Conservation (phyloP, 2,888 invertebrate genomes). For the Synanthedon vespiformis region DNA sequence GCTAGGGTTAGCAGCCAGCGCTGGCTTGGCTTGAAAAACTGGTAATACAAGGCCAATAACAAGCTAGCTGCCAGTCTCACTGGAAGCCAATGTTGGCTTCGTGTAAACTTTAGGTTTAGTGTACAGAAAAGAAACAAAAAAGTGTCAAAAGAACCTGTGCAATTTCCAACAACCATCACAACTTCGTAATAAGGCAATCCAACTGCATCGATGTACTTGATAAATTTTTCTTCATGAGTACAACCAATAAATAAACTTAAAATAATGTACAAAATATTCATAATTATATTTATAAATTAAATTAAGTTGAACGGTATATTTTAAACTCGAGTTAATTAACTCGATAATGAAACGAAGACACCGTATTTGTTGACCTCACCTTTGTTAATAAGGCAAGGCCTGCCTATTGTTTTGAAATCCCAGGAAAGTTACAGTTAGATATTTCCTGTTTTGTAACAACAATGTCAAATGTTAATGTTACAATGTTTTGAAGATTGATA, state of each 20-base stretch:
- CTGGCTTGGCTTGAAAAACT: too few species aligned
- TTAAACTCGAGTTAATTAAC: too few species aligned
- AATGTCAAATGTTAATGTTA: too few species aligned
- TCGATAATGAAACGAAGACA: too few species aligned
- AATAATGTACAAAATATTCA: background rate
- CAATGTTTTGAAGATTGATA: too few species aligned
- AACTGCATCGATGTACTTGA: slow-evolving; percentile 27
- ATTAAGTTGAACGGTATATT: too few species aligned
- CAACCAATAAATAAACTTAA: background rate
- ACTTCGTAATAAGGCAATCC: slow-evolving; percentile 43
- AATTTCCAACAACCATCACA: slow-evolving; percentile 34
- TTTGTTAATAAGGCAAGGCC: background rate
- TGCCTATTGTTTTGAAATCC: background rate
- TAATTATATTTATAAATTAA: background rate
- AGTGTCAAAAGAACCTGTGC: slow-evolving; percentile 29
- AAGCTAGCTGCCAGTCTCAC: too few species aligned
- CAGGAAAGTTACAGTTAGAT: background rate
- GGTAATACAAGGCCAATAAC: too few species aligned
- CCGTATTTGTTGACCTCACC: background rate
- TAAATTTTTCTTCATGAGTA: slow-evolving; percentile 15
- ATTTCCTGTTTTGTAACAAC: background rate
- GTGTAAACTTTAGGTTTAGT: too few species aligned
- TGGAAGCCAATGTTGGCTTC: too few species aligned
- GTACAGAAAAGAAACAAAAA: background rate
- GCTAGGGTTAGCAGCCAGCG: too few species aligned